Conservation (phyloP, 2,113 vertebrate genomes). For the Pyrgilauda ruficollis region DNA sequence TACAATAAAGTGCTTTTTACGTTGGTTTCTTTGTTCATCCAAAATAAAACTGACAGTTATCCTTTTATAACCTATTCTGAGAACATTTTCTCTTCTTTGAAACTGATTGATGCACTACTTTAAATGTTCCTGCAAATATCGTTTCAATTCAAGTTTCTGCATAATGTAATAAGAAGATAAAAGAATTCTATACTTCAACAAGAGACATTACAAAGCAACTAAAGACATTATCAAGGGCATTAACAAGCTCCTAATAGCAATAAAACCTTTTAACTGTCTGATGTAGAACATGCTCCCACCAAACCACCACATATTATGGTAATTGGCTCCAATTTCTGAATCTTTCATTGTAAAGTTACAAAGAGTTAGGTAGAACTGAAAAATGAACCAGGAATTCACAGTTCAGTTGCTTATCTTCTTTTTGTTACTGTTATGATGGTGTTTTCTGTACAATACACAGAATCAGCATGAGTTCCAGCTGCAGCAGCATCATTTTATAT, state of each 20-base stretch:
- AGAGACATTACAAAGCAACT: slow-evolving; percentile 85
- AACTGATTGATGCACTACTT: slow-evolving; percentile 84
- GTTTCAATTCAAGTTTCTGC: slow-evolving; percentile 84
- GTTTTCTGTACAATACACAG: neutral
- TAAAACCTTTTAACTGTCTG: slow-evolving; percentile 86
- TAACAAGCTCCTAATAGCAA: slow-evolving; percentile 85
- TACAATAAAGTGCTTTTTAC: slow-evolving; percentile 83
- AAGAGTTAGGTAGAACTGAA: slow-evolving; percentile 70
- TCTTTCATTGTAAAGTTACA: slow-evolving; percentile 73
- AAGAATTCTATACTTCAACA: slow-evolving; percentile 85
- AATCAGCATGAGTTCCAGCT: neutral
- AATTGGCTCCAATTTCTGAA: slow-evolving; percentile 80
- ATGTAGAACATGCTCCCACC: slow-evolving; percentile 79
- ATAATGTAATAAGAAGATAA: slow-evolving; percentile 89
- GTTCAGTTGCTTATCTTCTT: neutral
- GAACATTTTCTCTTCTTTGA: slow-evolving; percentile 83
- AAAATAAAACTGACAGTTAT: slow-evolving; percentile 87
- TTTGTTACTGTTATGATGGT: slow-evolving; percentile 1
- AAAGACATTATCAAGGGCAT: slow-evolving; percentile 84
- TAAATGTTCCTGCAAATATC: slow-evolving; percentile 86
- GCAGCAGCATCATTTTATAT: neutral
- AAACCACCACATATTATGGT: slow-evolving; percentile 81
- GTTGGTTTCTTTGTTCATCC: slow-evolving; percentile 78
- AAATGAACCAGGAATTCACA: slow-evolving; percentile 62
- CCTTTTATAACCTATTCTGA: slow-evolving; percentile 82